phyloP scores from a whole-genome alignment of 2,888 invertebrate species.

The Salticus scenicus region DNA sequence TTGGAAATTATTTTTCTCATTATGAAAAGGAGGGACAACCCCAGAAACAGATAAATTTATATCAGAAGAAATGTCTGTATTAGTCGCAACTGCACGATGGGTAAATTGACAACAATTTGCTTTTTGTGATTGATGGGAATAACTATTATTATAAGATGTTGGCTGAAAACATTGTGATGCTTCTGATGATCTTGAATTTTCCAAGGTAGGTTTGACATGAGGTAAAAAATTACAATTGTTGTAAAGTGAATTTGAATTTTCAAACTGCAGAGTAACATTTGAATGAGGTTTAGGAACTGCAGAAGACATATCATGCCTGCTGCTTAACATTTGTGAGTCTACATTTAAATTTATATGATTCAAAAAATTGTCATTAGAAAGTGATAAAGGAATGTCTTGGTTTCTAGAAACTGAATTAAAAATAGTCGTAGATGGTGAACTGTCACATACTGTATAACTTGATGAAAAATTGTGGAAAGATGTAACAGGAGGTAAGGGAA shows the following conservation, averaged over 20 bases:
- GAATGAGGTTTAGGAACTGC: slow-evolving; percentile 60
- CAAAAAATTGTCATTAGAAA: slow-evolving; percentile 52
- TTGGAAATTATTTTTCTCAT: slow-evolving; percentile 47
- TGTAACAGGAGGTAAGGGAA: slow-evolving; percentile 62
- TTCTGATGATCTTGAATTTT: slow-evolving; percentile 50
- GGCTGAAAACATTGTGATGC: slow-evolving; percentile 48
- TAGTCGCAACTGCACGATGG: slow-evolving; percentile 34
- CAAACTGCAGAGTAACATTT: slow-evolving; percentile 57
- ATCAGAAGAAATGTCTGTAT: slow-evolving; percentile 35
- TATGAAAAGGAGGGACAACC: slow-evolving; percentile 42
- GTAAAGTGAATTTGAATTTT: slow-evolving; percentile 49
- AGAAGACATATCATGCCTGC: slow-evolving; percentile 52
- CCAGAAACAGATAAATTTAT: slow-evolving; percentile 42
- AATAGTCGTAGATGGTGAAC: slow-evolving; percentile 51
- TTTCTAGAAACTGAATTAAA: slow-evolving; percentile 44
- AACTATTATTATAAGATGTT: slow-evolving; percentile 43
- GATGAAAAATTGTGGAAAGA: slow-evolving; percentile 63
- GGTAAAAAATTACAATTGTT: slow-evolving; percentile 61
- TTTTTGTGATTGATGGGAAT: slow-evolving; percentile 44
- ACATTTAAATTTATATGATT: slow-evolving; percentile 57
- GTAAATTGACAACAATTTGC: slow-evolving; percentile 59
- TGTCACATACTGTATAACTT: slow-evolving; percentile 53
- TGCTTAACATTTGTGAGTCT: slow-evolving; percentile 53
- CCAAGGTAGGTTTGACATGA: slow-evolving; percentile 52
- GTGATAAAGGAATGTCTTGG: slow-evolving; percentile 49